These are phyloP conservation scores for Odontothrips loti DNA, from an alignment of 2,888 invertebrate genomes.

Conservation along the genomic window DNA sequence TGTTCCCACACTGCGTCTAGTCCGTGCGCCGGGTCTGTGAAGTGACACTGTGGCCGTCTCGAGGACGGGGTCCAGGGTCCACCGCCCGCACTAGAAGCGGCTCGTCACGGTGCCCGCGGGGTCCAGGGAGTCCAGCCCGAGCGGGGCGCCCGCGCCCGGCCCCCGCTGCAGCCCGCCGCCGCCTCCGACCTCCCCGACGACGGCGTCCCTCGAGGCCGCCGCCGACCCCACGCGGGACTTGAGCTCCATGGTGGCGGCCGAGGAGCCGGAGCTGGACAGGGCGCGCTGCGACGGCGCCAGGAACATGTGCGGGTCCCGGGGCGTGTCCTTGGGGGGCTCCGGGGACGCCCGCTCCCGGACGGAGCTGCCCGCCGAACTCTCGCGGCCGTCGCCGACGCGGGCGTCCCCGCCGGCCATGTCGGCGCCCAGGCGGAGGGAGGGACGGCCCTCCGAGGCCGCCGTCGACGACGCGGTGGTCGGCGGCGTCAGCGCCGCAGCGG, in stretches of 20 bases:
- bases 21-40: too few relatives aligned
- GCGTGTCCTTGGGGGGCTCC: background rate
- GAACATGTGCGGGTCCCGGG: conserved; percentile 17
- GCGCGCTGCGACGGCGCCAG: conserved; percentile 14
- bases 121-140: background rate
- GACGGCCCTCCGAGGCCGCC: background rate
- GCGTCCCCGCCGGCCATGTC: conserved; percentile 21
- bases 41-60: too few relatives aligned
- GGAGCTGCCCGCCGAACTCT: conserved; percentile 1
- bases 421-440: background rate
- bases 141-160: background rate
- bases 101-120: background rate
- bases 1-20: too few relatives aligned
- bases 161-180: conserved; percentile 5
- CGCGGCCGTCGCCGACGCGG: conserved; percentile 5
- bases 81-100: background rate
- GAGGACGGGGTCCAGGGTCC: too few relatives aligned
- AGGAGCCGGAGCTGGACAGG: background rate
- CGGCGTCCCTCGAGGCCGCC: background rate
- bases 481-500: background rate
- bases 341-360: background rate
- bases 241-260: background rate
- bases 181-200: background rate
- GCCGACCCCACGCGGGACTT: background rate
- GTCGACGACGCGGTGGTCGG: background rate